Percentiles rank a stretch among this genome's conserved stretches.
Evolutionary conservation across 2,113 vertebrate genomes (phyloP).

Genomic region (Arizona elegans): DNA sequence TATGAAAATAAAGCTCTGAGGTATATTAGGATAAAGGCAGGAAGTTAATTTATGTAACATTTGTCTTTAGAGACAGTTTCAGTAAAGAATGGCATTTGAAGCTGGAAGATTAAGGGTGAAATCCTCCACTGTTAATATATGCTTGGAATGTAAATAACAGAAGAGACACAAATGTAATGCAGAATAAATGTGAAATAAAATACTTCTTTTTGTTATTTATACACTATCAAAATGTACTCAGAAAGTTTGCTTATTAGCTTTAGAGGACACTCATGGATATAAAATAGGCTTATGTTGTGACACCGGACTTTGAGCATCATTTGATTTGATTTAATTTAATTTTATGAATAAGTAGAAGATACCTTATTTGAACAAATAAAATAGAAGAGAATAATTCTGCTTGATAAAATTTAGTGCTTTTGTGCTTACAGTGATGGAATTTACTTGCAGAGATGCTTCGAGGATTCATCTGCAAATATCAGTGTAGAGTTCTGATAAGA

Average conservation of each 20-base stretch:
- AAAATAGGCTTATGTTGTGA: not conserved
- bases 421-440: not conserved
- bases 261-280: not conserved
- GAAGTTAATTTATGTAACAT: not conserved
- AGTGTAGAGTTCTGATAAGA: not conserved
- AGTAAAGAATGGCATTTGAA: not conserved
- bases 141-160: not conserved
- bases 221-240: not conserved
- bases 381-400: not conserved
- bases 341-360: not conserved
- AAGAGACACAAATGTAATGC: not conserved
- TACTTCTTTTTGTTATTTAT: not conserved
- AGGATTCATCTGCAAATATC: not conserved
- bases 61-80: conserved; percentile 7
- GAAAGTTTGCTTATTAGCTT: not conserved
- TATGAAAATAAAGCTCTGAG: conserved; percentile 1
- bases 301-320: not conserved
- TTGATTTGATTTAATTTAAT: not conserved
- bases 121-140: not conserved
- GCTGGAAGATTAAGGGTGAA: not conserved
- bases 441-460: not conserved
- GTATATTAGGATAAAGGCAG: not conserved
- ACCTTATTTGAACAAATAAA: not conserved
- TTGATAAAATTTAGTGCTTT: not conserved
- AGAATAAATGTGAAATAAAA: not conserved